Evolutionary conservation across 1,140 invertebrate genomes (phyloP).

Genomic region (Parasteatoda tepidariorum): DNA sequence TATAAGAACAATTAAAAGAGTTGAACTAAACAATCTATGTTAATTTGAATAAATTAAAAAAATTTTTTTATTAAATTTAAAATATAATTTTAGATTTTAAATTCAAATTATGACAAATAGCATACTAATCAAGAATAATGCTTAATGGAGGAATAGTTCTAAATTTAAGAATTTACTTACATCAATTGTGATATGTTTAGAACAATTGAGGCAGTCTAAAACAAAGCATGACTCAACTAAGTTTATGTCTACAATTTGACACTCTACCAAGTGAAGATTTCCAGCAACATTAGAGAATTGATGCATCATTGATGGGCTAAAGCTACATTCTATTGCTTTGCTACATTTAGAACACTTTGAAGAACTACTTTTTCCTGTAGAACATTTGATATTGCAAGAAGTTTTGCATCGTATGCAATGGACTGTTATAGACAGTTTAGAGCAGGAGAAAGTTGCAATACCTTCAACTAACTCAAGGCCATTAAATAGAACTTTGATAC

Average conservation of each 20-base stretch:
- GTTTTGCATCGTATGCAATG: conserved; percentile 68
- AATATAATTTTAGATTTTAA: too few relatives aligned
- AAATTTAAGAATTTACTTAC: too few relatives aligned
- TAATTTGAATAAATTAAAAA: too few relatives aligned
- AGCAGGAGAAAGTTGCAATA: conserved; percentile 65
- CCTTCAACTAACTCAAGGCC: conserved; percentile 66
- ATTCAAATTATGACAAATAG: too few relatives aligned
- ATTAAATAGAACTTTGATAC: conserved; percentile 66
- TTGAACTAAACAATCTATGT: too few relatives aligned
- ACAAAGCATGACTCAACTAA: conserved; percentile 65
- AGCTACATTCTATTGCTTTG: conserved; percentile 64
- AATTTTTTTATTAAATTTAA: too few relatives aligned
- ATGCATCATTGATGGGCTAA: conserved; percentile 66
- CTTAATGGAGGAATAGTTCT: too few relatives aligned
- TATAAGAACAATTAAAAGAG: too few relatives aligned
- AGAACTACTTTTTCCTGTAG: conserved; percentile 63
- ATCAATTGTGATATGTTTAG: conserved; percentile 64
- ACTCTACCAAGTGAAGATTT: conserved; percentile 67
- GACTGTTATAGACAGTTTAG: conserved; percentile 64
- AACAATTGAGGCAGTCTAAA: conserved; percentile 66
- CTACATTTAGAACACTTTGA: conserved; percentile 66
- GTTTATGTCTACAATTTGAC: conserved; percentile 67
- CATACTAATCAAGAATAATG: too few relatives aligned
- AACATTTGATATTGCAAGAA: conserved; percentile 64
- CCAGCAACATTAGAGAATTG: conserved; percentile 67